phyloP scores from a whole-genome alignment of 2,797 vertebrate genomes.

The Acridotheres tristis region DNA sequence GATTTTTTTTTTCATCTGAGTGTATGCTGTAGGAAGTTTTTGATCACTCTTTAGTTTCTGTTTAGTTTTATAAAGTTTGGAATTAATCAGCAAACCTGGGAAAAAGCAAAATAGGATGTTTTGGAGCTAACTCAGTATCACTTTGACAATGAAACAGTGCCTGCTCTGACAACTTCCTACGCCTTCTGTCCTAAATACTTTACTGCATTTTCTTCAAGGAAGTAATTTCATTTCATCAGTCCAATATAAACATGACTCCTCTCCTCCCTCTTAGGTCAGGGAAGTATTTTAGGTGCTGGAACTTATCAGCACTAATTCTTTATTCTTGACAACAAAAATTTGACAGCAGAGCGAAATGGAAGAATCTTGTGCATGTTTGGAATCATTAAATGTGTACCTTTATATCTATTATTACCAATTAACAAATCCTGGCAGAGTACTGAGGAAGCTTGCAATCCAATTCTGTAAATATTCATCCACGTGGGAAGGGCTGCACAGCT shows the following conservation, averaged over 20 bases:
- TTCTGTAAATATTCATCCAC: not conserved
- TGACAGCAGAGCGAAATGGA: conserved; percentile 36
- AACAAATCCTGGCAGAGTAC: not conserved
- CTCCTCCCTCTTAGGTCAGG: not conserved
- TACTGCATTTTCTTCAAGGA: conserved; percentile 31
- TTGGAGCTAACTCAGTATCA: not conserved
- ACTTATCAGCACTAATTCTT: conserved; percentile 31
- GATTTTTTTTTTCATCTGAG: not conserved
- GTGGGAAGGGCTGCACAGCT: not conserved
- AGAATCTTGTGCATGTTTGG: not conserved
- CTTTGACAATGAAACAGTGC: not conserved
- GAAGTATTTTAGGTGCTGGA: conserved; percentile 6
- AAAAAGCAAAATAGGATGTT: not conserved
- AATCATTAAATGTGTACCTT: not conserved
- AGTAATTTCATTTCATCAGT: conserved; percentile 15
- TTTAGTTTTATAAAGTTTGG: not conserved
- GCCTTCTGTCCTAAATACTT: conserved; percentile 25
- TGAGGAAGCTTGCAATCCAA: not conserved
- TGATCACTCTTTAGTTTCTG: not conserved
- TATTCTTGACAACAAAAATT: conserved; percentile 51
- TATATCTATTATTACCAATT: conserved; percentile 54
- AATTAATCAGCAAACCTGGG: not conserved
- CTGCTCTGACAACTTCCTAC: not conserved
- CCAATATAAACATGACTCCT: conserved; percentile 41
- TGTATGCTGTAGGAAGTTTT: not conserved